phyloP scores from a whole-genome alignment of 2,113 vertebrate genomes.

The Pteruthius melanotis region DNA sequence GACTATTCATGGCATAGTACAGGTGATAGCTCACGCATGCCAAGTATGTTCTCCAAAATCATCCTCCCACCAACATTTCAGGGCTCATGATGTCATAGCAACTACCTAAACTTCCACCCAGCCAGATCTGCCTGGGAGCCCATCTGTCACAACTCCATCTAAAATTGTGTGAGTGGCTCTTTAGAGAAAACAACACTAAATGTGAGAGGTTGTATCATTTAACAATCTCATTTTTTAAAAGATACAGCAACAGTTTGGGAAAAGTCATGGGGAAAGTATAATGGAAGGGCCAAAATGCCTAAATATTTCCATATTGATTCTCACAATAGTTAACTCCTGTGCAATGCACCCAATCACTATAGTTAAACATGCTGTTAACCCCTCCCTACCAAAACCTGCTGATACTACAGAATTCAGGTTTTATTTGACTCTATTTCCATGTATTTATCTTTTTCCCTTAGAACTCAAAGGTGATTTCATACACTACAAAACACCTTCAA shows the following conservation, averaged over 20 bases:
- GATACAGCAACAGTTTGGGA: background rate
- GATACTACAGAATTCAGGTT: background rate
- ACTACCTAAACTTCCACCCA: background rate
- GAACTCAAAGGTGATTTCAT: background rate
- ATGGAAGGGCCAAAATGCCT: background rate
- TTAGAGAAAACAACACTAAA: background rate
- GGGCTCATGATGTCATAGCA: conserved; percentile 27
- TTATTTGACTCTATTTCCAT: background rate
- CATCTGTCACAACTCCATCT: conserved; percentile 18
- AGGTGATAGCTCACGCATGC: conserved; percentile 23
- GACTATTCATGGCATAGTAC: background rate
- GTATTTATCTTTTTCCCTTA: background rate
- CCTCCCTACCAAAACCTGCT: background rate
- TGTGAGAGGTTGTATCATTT: background rate
- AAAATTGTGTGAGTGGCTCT: background rate
- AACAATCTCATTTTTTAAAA: background rate
- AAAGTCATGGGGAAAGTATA: background rate
- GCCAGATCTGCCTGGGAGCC: conserved; percentile 1
- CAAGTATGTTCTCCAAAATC: background rate
- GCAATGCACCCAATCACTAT: background rate
- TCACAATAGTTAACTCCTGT: background rate
- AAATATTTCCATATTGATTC: background rate
- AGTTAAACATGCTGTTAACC: background rate
- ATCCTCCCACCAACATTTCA: background rate
- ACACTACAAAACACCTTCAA: background rate